These are phyloP conservation scores for Proctacanthus coquilletti DNA, from an alignment of 1,140 invertebrate species.

Conservation along the genomic window DNA sequence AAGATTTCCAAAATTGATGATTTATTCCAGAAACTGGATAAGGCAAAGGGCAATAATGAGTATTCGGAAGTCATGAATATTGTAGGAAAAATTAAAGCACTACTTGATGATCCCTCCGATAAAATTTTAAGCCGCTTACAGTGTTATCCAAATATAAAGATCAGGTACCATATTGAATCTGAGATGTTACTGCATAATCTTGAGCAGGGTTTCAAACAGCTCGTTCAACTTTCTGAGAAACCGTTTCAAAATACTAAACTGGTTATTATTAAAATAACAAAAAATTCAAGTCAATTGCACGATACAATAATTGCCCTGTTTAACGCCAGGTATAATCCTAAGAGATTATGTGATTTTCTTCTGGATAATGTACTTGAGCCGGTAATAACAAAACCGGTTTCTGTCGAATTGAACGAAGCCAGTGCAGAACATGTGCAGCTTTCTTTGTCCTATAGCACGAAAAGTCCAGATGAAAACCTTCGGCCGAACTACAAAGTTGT, in stretches of 20 bases:
- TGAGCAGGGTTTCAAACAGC: slow-evolving; percentile 18
- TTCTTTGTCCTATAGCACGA: slow-evolving; percentile 21
- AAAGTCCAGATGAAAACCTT: slow-evolving; percentile 7
- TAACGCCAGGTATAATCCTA: slow-evolving; percentile 21
- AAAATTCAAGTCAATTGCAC: slow-evolving; percentile 17
- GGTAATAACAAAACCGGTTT: slow-evolving; percentile 21
- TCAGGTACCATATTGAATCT: slow-evolving; percentile 20
- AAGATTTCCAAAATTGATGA: slow-evolving; percentile 22
- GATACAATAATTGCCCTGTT: slow-evolving; percentile 23
- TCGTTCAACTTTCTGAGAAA: slow-evolving; percentile 23
- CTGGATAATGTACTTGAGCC: slow-evolving; percentile 24
- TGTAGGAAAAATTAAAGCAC: slow-evolving; percentile 14
- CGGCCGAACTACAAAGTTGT: slow-evolving; percentile 37
- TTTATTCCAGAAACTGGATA: slow-evolving; percentile 22
- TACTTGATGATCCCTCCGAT: slow-evolving; percentile 16
- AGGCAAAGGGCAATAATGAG: slow-evolving; percentile 20
- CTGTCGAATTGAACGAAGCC: slow-evolving; percentile 14
- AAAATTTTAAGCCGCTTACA: slow-evolving; percentile 18
- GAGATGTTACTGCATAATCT: slow-evolving; percentile 23
- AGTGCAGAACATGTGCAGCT: slow-evolving; percentile 11
- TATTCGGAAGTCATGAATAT: slow-evolving; percentile 16
- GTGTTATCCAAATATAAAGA: slow-evolving; percentile 22
- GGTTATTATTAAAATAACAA: slow-evolving; percentile 20
- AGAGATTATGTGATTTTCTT: slow-evolving; percentile 18
- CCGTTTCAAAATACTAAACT: slow-evolving; percentile 21